phyloP scores from a whole-genome alignment of 2,888 invertebrate genomes.

The Catotricha subobsoleta region DNA sequence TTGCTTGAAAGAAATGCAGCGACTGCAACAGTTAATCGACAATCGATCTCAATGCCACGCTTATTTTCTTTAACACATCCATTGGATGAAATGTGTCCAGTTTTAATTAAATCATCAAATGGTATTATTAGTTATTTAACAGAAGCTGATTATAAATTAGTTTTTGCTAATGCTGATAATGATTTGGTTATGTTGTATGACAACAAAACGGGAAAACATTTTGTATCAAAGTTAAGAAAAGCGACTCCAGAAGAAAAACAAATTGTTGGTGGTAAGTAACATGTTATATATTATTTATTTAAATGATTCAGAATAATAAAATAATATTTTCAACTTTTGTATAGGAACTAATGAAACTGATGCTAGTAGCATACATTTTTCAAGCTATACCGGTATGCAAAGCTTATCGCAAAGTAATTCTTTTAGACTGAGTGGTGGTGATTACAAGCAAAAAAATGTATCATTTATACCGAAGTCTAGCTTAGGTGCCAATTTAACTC shows the following conservation, averaged over 20 bases:
- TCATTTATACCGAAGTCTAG: neutral
- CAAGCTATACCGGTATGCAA: neutral
- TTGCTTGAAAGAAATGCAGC: constrained; percentile 55
- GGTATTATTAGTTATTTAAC: constrained; percentile 40
- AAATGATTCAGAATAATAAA: too few relatives aligned
- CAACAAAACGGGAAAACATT: constrained; percentile 55
- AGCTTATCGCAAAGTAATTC: neutral
- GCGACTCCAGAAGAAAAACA: constrained; percentile 55
- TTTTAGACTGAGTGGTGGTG: neutral
- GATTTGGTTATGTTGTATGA: constrained; percentile 72
- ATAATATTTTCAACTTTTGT: neutral
- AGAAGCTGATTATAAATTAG: constrained; percentile 43
- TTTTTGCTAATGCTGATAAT: constrained; percentile 58
- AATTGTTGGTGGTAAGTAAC: constrained; percentile 35
- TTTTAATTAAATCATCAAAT: constrained; percentile 48
- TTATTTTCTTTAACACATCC: constrained; percentile 80
- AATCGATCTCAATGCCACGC: constrained; percentile 43
- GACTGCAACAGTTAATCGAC: constrained; percentile 20
- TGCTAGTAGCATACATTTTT: neutral
- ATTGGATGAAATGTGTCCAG: constrained; percentile 75
- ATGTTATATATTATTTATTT: neutral
- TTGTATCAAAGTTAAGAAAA: constrained; percentile 62
- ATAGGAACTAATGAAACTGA: neutral
- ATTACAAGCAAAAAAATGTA: neutral
- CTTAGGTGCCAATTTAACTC: neutral